A percentile compares a stretch with the other conserved stretches of the same genome.
These are phyloP conservation scores for Mimumesa dahlbomi DNA, from an alignment of 2,888 invertebrate genomes.

Conservation along the genomic window DNA sequence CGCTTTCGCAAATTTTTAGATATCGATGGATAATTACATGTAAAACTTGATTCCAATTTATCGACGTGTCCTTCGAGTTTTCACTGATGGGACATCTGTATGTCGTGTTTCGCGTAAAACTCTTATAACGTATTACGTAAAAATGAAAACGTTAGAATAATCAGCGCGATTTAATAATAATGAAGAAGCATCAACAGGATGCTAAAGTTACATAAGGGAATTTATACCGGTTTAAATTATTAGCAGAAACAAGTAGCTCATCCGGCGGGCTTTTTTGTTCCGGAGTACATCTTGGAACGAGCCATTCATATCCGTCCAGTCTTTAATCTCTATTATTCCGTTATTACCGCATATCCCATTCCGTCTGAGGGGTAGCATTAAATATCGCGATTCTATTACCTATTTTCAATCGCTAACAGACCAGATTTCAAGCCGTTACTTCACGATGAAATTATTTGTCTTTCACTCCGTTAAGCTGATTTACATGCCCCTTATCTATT, in stretches of 20 bases:
- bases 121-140: slow-evolving; percentile 25
- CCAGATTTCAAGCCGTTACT: too few species aligned
- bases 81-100: too few species aligned
- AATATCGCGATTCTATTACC: slow-evolving; percentile 12
- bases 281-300: not conserved
- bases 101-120: too few species aligned
- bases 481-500: too few species aligned
- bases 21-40: too few species aligned
- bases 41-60: too few species aligned
- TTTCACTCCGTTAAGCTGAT: too few species aligned
- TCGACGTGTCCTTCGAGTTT: too few species aligned
- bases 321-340: slow-evolving; percentile 31
- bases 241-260: slow-evolving; percentile 44
- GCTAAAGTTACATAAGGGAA: slow-evolving; percentile 59
- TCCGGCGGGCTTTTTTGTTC: slow-evolving; percentile 38
- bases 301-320: slow-evolving; percentile 12
- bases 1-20: too few species aligned
- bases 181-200: slow-evolving; percentile 26
- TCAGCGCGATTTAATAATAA: slow-evolving; percentile 11
- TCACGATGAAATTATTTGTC: too few species aligned
- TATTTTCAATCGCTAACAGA: not conserved
- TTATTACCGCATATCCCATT: slow-evolving; percentile 13
- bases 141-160: slow-evolving; percentile 31
- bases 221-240: slow-evolving; percentile 42
- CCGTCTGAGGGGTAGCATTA: slow-evolving; percentile 1